Evolutionary conservation across 2,888 invertebrate genomes (phyloP), one percentile per base, ranked within the genome.

Genomic region (Chrysolina oricalcia): DNA sequence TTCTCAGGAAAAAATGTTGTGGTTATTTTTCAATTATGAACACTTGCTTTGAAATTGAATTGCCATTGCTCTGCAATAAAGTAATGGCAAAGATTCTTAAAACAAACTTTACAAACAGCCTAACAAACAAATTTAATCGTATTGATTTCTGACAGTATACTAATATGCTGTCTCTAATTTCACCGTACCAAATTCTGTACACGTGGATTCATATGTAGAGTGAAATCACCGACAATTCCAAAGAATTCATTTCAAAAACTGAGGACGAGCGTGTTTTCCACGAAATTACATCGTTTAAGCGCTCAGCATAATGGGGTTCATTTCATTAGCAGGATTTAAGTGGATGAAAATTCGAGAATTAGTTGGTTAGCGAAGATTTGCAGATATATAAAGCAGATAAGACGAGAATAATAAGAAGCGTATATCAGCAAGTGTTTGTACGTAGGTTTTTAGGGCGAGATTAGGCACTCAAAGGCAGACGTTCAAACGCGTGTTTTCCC

Each of bases 391-490:
- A 74, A 72, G 70, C 53, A 65, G 78, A 76, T 78, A 78, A 76
- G 74, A 73, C 67, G 75, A 64, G 73, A 76, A 80, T 79, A 80
- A 78, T 81, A 79, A 76, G 78, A 78, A 80, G 80, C 79, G 80
- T 81, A 81, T 82, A 83, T 82, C 80, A 81, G 80, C 78, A 79
- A 82, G 76, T 83, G 80, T 83, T 82, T 81, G 79, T 81, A 77
- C 78, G 78, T 81, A 81, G 80, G 83, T 82, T 83, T 83, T 83
- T 78, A 81, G 81, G 78, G 81, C 72, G 79, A 84, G 84, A 83
- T 84, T 85, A 84, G 72, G 80, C 77, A 78, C 78, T 83, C 82
- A 82, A 80, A 81, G 78, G 80, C 82, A 82, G 81, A 80, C 83
- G 80, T 82, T 83, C 77, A 77, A 78, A 81, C 80, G 80, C 78